Conservation (phyloP, 2,113 vertebrate genomes). For the Vulpes lagopus region DNA sequence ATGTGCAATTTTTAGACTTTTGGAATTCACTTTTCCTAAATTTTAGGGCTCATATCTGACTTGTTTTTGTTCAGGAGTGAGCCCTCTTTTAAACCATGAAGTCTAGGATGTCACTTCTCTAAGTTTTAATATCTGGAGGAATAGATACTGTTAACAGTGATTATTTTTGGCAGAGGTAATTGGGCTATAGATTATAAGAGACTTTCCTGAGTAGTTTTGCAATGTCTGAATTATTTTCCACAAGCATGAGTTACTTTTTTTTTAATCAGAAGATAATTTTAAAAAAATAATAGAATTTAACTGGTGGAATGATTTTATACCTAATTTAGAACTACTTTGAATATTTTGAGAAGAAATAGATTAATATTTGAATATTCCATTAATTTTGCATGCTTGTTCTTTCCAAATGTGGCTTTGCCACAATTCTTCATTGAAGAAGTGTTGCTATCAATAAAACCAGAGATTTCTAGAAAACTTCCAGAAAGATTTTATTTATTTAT, state of each 20-base stretch:
- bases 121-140: neutral
- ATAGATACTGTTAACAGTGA: neutral
- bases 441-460: neutral
- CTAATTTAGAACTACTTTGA: neutral
- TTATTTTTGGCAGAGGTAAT: neutral
- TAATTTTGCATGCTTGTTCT: neutral
- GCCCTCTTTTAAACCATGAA: neutral
- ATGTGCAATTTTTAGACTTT: slow-evolving; percentile 12
- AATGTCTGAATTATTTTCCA: neutral
- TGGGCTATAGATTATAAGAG: neutral
- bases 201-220: neutral
- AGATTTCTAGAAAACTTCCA: neutral
- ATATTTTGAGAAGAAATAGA: neutral
- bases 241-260: neutral
- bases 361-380: neutral
- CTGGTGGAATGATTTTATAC: neutral
- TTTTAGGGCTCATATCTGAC: neutral
- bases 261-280: neutral
- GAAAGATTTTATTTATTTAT: neutral
- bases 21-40: slow-evolving; percentile 11
- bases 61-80: neutral
- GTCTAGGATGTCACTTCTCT: neutral
- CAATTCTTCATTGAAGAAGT: neutral
- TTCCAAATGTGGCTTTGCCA: neutral
- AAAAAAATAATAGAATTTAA: neutral